Percentiles rank a stretch among this genome's conserved stretches.
These are phyloP conservation scores for Aspiorhynchus laticeps DNA, from an alignment of 2,113 vertebrate species.

Conservation along the genomic window DNA sequence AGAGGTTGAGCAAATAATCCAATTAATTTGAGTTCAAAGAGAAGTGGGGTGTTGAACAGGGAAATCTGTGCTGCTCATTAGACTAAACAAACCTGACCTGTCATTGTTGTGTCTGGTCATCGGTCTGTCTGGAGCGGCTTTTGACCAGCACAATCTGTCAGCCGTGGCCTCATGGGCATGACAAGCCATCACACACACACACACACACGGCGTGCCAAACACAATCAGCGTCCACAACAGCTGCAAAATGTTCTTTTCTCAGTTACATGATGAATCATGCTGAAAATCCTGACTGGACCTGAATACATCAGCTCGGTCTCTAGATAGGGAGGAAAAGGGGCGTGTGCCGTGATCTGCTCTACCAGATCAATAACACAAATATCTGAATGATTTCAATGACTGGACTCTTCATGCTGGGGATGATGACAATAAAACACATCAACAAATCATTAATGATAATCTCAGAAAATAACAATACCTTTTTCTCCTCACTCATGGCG, in stretches of 20 bases:
- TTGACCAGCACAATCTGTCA: slow-evolving; percentile 45
- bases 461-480: not conserved
- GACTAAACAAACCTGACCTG: slow-evolving; percentile 7
- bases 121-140: slow-evolving; percentile 37
- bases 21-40: not conserved
- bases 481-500: not conserved
- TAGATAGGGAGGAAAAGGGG: slow-evolving; percentile 6
- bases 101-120: slow-evolving; percentile 41
- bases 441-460: not conserved
- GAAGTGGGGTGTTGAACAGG: not conserved
- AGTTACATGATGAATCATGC: slow-evolving; percentile 13
- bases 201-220: not conserved
- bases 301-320: not conserved
- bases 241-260: slow-evolving; percentile 12
- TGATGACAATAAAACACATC: not conserved
- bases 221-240: slow-evolving; percentile 16
- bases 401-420: not conserved
- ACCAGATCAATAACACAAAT: slow-evolving; percentile 8
- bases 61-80: not conserved
- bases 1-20: not conserved
- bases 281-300: slow-evolving; percentile 9
- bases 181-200: slow-evolving; percentile 10
- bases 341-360: not conserved
- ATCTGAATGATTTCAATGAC: not conserved
- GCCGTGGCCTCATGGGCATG: slow-evolving; percentile 16